Base-by-base conservation (phyloP, 1,140 invertebrate species). In the Nixonia krombeini region DNA sequence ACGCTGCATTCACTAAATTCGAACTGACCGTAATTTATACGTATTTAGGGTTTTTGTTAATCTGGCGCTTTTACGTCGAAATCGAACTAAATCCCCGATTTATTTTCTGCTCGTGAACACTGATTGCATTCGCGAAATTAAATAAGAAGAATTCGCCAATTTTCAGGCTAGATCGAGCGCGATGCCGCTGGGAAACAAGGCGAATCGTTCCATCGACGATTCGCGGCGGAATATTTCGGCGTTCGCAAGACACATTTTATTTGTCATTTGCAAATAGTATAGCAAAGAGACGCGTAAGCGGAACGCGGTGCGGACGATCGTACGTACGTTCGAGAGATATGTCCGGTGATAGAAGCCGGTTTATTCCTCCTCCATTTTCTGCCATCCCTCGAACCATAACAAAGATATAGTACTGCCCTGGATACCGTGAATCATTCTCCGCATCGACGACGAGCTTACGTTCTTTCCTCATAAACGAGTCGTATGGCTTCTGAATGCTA, bases 401-500 rank as follows among this genome's bases (percentile, higher is more conserved):
- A 62, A 62, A 62, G 49, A 61, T 61, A 45, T 52, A 61, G 46
- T 42, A n/a, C 38, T 62, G 37, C 31, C 17, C 58, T 35, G 58
- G 50, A 62, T 62, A 49, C 58, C 26, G 26, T 62, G 42, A 53
- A 53, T 62, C 58, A 53, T 62, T 13, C 28, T 9, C 18, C 1
- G 13, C 58, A 52, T 46, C 41, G 40, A 4, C 41, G 41, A 47
- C 33, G 15, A 62, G 58, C 49, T 62, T 53, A 53, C 44, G 33
- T 31, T 53, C 37, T 47, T 51, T 16, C 47, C 49, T 53, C 58
- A 49, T 42, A 53, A 62, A 53, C 42, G 58, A 17, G 58, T 62
- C 49, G 42, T 53, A 53, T 23, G 13, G 57, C 31, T 45, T 61
- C 57, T 71, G 63, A 75, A 75, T 75, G 49, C 62, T 75, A 72